Percentiles rank a stretch among this genome's conserved stretches.
Evolutionary conservation across 2,797 vertebrate species (phyloP).

Genomic region (Galaxias olidus): DNA sequence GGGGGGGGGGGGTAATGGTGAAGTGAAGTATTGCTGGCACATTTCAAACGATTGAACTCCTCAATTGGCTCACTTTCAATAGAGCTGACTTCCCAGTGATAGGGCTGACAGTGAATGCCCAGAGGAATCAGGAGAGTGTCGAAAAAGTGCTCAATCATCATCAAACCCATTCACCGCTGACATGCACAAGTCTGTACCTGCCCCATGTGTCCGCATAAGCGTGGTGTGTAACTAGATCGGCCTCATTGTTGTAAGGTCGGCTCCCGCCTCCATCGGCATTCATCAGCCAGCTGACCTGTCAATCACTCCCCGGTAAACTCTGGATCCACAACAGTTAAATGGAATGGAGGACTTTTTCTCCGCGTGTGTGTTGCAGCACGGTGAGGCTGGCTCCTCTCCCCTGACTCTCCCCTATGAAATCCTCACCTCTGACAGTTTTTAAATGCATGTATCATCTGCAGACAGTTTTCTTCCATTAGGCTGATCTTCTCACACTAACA

Average conservation of each 20-base stretch:
- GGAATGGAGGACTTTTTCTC: background rate
- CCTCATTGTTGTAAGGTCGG: conserved; percentile 45
- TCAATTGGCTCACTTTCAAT: background rate
- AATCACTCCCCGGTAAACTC: conserved; percentile 32
- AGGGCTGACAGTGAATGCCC: conserved; percentile 19
- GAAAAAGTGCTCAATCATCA: conserved; percentile 37
- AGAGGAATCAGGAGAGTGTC: conserved; percentile 26
- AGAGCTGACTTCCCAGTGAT: conserved; percentile 31
- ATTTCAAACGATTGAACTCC: conserved; percentile 13
- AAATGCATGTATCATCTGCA: background rate
- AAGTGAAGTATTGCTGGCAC: background rate
- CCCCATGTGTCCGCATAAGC: conserved; percentile 35
- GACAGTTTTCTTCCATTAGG: conserved; percentile 8
- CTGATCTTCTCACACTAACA: background rate
- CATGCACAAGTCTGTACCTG: conserved; percentile 65
- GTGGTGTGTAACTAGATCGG: conserved; percentile 57
- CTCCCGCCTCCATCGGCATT: conserved; percentile 35
- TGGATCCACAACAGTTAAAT: conserved; percentile 4
- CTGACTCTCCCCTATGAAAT: background rate
- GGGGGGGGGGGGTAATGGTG: background rate
- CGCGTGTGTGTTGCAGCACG: background rate
- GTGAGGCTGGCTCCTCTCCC: background rate
- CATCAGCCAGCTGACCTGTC: conserved; percentile 30
- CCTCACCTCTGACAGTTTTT: background rate
- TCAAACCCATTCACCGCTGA: conserved; percentile 45